Evolutionary conservation across 2,888 invertebrate species (phyloP).

Genomic region (Prenolepis imparis): DNA sequence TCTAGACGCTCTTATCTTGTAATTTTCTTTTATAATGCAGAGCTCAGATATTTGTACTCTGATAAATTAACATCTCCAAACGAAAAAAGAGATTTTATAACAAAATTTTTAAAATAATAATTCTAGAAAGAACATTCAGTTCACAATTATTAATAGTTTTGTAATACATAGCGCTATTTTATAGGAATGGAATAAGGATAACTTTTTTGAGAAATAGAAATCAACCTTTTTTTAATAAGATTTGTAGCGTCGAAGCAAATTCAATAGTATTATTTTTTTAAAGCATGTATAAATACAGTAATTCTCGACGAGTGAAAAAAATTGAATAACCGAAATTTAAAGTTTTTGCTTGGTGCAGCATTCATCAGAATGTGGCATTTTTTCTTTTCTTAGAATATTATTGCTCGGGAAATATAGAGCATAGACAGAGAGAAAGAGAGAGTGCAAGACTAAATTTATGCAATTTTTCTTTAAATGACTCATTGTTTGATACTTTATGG

Average conservation of each 20-base stretch:
- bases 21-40: background rate
- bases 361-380: conserved; percentile 60
- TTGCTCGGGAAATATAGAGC: conserved; percentile 21
- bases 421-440: background rate
- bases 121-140: background rate
- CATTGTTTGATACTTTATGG: conserved; percentile 35
- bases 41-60: background rate
- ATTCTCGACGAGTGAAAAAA: background rate
- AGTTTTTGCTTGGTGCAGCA: background rate
- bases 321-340: background rate
- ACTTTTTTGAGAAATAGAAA: background rate
- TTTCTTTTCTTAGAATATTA: conserved; percentile 69
- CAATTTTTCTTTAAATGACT: conserved; percentile 12
- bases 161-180: background rate
- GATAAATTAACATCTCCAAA: background rate
- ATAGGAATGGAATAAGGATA: background rate
- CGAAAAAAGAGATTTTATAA: background rate
- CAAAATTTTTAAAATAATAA: background rate
- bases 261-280: background rate
- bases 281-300: background rate
- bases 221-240: background rate
- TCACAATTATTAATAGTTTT: background rate
- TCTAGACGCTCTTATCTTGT: background rate
- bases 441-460: conserved; percentile 54
- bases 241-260: background rate